Base-by-base conservation (phyloP, 2,888 invertebrate species). In the Entomobrya multifasciata region DNA sequence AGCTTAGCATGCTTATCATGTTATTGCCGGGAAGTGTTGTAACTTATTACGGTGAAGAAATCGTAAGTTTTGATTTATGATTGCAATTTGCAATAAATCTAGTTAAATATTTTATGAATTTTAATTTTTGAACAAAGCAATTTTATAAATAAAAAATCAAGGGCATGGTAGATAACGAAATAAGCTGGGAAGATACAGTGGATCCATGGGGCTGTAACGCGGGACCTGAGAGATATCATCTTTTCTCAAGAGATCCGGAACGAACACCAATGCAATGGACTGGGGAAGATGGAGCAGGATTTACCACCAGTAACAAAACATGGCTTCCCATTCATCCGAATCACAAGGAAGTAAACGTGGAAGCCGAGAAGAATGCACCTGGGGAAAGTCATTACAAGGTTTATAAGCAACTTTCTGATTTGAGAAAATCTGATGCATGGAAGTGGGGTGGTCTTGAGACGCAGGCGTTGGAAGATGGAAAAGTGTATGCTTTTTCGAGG, bases 1-100 rank as follows among this genome's bases (percentile, higher is more conserved):
- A 95, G n/a, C 94, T 97, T 91, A 96, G 96, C 92, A 96, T 97
- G 95, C 92, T 98, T 79, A 93, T 95, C 20, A 93, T 97, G 92
- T 92, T 97, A 17, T 93, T 98, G 79, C 97, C 97, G 0, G 90
- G 90, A 27, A 81, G 88, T 6, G 74, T 86, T 1, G 82, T 87
- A 0, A 83, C 88, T 1, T 90, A 90, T 49, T 89, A 90, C 62
- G 90, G 90, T 1, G 90, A 90, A 60, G 90, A 90, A 84, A 86
- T 90, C n/a, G n/a, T n/a, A n/a, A n/a, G n/a, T n/a, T n/a, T n/a
- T n/a, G n/a, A n/a, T n/a, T n/a, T n/a, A n/a, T n/a, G n/a, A n/a
- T n/a, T n/a, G n/a, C n/a, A n/a, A n/a, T n/a, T n/a, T n/a, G n/a
- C n/a, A n/a, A n/a, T n/a, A n/a, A n/a, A n/a, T n/a, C n/a, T n/a